Conservation (phyloP, 1,140 invertebrate species). For the Idris sp. region DNA sequence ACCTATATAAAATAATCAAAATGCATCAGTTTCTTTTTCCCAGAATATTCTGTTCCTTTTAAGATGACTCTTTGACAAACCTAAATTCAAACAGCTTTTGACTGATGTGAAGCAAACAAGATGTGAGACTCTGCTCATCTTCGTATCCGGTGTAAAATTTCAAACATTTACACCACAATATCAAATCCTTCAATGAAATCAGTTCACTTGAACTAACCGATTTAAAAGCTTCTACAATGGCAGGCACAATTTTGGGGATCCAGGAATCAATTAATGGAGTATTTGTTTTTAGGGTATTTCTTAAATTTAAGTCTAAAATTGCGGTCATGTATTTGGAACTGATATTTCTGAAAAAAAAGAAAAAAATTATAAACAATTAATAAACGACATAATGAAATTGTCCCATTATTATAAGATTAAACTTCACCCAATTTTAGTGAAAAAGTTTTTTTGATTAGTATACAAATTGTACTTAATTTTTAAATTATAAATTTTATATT, state of each 20-base stretch:
- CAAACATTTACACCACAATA: slow-evolving; percentile 68
- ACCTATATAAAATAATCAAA: slow-evolving; percentile 45
- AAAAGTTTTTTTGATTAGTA: slow-evolving; percentile 1
- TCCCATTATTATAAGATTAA: too few relatives aligned
- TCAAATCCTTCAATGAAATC: slow-evolving; percentile 65
- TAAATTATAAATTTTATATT: too few relatives aligned
- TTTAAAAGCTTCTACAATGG: slow-evolving; percentile 66
- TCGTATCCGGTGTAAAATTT: slow-evolving; percentile 69
- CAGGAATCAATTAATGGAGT: slow-evolving; percentile 62
- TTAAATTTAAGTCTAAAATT: slow-evolving; percentile 69
- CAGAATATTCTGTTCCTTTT: too few relatives aligned
- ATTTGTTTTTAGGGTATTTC: slow-evolving; percentile 62
- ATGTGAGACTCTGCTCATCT: slow-evolving; percentile 61
- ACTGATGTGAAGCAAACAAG: slow-evolving; percentile 67
- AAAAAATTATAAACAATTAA: too few relatives aligned
- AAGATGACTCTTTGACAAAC: too few relatives aligned
- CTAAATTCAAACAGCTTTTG: slow-evolving; percentile 66
- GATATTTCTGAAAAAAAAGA: slow-evolving; percentile 30
- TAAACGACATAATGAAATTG: too few relatives aligned
- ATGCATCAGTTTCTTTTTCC: neutral
- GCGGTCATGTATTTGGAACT: slow-evolving; percentile 62
- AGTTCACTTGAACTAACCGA: slow-evolving; percentile 57
- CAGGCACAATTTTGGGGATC: slow-evolving; percentile 64
- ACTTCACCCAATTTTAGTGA: too few relatives aligned
- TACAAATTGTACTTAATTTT: too few relatives aligned